Evolutionary conservation across 2,888 invertebrate species (phyloP).

Genomic region (Caenorhabditis uteleia): DNA sequence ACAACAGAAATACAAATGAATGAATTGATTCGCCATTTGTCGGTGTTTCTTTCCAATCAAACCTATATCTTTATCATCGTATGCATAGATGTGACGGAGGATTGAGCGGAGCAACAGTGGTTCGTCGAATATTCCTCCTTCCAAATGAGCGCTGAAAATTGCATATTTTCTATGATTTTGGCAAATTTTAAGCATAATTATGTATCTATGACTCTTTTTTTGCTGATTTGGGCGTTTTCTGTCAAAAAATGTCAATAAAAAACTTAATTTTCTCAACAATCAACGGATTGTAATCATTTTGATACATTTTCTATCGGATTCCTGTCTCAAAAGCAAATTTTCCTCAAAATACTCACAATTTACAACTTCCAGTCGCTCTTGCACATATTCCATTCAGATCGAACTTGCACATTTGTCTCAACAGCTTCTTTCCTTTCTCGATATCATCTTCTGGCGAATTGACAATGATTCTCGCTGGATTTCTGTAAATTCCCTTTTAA

Average conservation of each 20-base stretch:
- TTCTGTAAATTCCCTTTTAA: too few species aligned
- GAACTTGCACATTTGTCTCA: conserved; percentile 22
- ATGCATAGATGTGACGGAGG: conserved; percentile 18
- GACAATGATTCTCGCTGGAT: too few species aligned
- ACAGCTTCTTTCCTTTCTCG: conserved; percentile 9
- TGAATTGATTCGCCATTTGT: background rate
- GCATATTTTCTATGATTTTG: too few species aligned
- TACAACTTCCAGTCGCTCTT: conserved; percentile 8
- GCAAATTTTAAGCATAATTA: background rate
- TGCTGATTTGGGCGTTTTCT: too few species aligned
- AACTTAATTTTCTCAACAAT: too few species aligned
- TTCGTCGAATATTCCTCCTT: conserved; percentile 3
- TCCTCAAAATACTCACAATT: conserved; percentile 13
- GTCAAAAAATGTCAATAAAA: too few species aligned
- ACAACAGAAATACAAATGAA: background rate
- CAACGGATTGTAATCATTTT: too few species aligned
- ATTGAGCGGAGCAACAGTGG: conserved; percentile 17
- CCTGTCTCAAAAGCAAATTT: too few species aligned
- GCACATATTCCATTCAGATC: conserved; percentile 30
- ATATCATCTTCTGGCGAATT: too few species aligned
- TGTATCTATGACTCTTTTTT: background rate
- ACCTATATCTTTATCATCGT: conserved; percentile 33
- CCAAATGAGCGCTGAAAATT: conserved; percentile 19
- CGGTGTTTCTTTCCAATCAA: background rate
- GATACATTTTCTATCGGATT: too few species aligned